These are phyloP conservation scores for Heliocidaris tuberculata DNA, from an alignment of 35 echinoderm and acorn worm genomes.

Conservation along the genomic window DNA sequence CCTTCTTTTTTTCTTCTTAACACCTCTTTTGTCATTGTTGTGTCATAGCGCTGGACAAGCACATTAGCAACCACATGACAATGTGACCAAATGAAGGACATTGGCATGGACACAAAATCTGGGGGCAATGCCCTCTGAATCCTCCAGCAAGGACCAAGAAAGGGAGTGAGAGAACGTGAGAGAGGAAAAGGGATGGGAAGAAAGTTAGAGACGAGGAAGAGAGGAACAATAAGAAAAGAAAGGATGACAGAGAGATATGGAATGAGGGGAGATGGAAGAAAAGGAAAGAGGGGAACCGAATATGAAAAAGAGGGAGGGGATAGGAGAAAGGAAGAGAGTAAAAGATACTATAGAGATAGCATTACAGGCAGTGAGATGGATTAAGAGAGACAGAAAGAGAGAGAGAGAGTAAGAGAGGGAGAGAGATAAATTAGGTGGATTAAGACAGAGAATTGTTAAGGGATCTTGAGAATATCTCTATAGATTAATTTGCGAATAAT, in stretches of 20 bases:
- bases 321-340: neutral
- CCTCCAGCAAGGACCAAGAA: neutral
- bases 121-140: neutral
- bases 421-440: neutral
- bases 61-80: conserved; percentile 10
- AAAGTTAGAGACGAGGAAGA: neutral
- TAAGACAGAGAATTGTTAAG: neutral
- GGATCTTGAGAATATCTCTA: neutral
- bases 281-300: neutral
- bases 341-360: neutral
- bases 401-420: neutral
- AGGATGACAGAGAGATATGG: neutral
- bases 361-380: neutral
- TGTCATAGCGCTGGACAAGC: neutral
- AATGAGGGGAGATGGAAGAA: neutral
- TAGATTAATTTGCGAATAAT: neutral
- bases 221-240: neutral
- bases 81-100: conserved; percentile 7
- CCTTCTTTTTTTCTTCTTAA: neutral
- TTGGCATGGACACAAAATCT: neutral
- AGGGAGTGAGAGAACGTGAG: neutral
- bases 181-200: neutral
- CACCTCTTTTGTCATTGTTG: conserved; percentile 9
- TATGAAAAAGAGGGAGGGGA: neutral
- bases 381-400: neutral